Percentiles rank a stretch among this genome's conserved stretches.
phyloP scores from a whole-genome alignment of 2,888 invertebrate genomes.

The Busseola fusca region DNA sequence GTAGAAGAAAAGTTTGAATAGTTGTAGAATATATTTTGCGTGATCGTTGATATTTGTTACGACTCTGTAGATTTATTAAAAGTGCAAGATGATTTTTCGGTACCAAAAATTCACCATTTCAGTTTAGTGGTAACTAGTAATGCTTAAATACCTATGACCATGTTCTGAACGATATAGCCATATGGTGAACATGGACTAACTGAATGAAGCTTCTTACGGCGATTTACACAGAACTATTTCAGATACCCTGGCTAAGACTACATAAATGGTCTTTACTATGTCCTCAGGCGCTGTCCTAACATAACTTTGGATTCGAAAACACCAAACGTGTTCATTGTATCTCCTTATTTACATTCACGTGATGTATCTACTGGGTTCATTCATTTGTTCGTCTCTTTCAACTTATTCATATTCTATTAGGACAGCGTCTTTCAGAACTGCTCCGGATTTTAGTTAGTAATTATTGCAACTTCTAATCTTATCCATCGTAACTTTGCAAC shows the following conservation, averaged over 20 bases:
- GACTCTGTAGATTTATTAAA: background rate
- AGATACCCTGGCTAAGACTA: background rate
- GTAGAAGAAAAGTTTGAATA: constrained; percentile 6
- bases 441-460: background rate
- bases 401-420: background rate
- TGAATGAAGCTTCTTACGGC: background rate
- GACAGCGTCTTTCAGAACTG: constrained; percentile 2
- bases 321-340: background rate
- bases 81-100: background rate
- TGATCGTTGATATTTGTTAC: background rate
- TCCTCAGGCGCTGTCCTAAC: background rate
- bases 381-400: background rate
- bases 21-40: background rate
- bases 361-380: background rate
- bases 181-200: too few species aligned
- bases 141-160: background rate
- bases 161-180: background rate
- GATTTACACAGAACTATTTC: background rate
- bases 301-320: background rate
- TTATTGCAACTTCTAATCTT: constrained; percentile 12
- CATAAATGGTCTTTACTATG: background rate
- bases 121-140: background rate
- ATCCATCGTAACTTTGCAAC: too few species aligned
- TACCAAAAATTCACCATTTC: background rate
- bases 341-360: constrained; percentile 8